A percentile compares a stretch with the other conserved stretches of the same genome.
Conservation (phyloP, 2,888 invertebrate genomes). For the Idaea straminata region DNA sequence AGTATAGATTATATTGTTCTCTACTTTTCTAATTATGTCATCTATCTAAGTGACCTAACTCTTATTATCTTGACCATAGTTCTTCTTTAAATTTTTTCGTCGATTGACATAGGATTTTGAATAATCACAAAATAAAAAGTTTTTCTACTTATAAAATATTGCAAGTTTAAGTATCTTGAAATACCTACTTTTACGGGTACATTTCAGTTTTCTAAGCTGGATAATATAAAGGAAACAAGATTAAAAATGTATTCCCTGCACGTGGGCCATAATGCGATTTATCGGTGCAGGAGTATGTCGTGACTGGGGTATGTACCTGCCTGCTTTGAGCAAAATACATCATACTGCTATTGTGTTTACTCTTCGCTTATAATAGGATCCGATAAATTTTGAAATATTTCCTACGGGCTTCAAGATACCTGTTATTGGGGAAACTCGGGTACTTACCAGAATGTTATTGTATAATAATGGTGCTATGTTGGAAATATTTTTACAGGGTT, state of each 20-base stretch:
- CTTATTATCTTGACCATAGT: too few species aligned
- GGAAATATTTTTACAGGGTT: neutral
- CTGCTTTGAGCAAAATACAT: slow-evolving; percentile 52
- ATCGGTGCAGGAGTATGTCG: slow-evolving; percentile 70
- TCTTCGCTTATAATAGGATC: slow-evolving; percentile 23
- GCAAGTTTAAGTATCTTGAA: neutral
- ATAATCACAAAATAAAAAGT: neutral
- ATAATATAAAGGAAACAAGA: slow-evolving; percentile 76
- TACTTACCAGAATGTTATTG: neutral
- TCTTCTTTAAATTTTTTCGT: too few species aligned
- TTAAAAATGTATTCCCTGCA: slow-evolving; percentile 78
- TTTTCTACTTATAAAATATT: neutral
- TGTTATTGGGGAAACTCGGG: neutral
- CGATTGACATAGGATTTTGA: neutral
- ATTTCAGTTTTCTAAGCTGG: slow-evolving; percentile 58
- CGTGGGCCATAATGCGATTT: slow-evolving; percentile 78
- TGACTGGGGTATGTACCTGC: slow-evolving; percentile 60
- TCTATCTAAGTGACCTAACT: too few species aligned
- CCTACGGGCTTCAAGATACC: slow-evolving; percentile 2
- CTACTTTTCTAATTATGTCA: too few species aligned
- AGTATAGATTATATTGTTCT: too few species aligned
- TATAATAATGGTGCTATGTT: neutral
- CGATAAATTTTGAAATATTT: slow-evolving; percentile 21
- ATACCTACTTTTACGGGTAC: slow-evolving; percentile 35
- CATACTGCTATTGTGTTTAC: slow-evolving; percentile 50